Base-by-base conservation (phyloP, 2,113 vertebrate genomes). In the Myxocyprinus asiaticus region DNA sequence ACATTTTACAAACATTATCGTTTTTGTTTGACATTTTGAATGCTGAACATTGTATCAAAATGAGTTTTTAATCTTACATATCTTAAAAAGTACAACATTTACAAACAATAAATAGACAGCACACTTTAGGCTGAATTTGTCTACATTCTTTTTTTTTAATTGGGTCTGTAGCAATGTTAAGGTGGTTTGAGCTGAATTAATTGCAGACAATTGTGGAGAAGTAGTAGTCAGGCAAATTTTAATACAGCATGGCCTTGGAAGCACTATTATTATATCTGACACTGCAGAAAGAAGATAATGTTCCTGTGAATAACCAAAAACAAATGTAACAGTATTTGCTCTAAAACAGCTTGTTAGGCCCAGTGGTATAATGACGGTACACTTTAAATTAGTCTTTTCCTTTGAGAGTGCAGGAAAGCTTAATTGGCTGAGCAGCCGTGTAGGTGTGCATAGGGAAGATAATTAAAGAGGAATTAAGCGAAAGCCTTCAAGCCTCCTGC, bases 381-480 rank as follows among this genome's bases (percentile, higher is more conserved):
- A 87, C 82, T 83, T 87, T 80, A 71, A 9, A 67, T 80, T 76
- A 59, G 15, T 85, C 82, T 43, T 79, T 77, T 85, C 84, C 58
- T 83, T 80, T 69, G 43, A 77, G 76, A 33, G 5, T 51, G 22
- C 22, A 44, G 58, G 10, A 42, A 76, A 82, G 85, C 82, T 83
- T 90, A 90, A 92, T 90, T 88, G 87, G 78, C 87, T 89, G 79
- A 86, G 83, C 59, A 80, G 61, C 67, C 80, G 78, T 51, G 65
- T 74, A 81, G 82, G 82, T 86, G 83, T 84, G 85, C 73, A 84
- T 82, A 85, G 83, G 80, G 45, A 83, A 87, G 80, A 82, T 86
- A 90, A 92, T 91, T 92, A 91, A 91, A 90, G 86, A 67, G 69
- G 85, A 83, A 90, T 91, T 90, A 89, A 86, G 86, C 72, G 87